Percentiles rank a stretch among this genome's conserved stretches.
These are phyloP conservation scores for Platycnemis pennipes DNA, from an alignment of 2,888 invertebrate species.

Conservation along the genomic window DNA sequence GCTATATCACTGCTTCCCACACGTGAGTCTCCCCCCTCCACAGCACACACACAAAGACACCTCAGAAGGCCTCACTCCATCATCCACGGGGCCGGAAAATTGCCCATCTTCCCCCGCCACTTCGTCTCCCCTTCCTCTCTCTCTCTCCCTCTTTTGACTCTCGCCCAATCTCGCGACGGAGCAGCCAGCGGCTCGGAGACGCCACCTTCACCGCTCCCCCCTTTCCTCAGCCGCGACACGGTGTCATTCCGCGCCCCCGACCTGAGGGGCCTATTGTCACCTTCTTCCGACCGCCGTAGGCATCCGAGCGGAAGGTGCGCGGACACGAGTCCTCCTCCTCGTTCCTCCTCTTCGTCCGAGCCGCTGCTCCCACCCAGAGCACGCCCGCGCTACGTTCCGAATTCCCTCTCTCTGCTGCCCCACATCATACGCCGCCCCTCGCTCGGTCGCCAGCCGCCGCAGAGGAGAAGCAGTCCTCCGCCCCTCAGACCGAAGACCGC, in stretches of 20 bases:
- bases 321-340: background rate
- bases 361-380: background rate
- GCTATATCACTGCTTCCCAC: background rate
- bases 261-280: background rate
- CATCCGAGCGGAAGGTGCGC: background rate
- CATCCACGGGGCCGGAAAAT: slow-evolving; percentile 19
- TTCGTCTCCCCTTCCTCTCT: background rate
- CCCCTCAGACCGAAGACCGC: background rate
- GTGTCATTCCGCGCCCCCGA: background rate
- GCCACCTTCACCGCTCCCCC: background rate
- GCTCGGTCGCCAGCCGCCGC: background rate
- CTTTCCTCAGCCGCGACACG: background rate
- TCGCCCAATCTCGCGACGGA: background rate
- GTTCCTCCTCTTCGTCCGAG: background rate
- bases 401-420: background rate
- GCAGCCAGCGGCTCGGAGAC: background rate
- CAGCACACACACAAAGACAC: background rate
- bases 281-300: slow-evolving; percentile 2
- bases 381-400: background rate
- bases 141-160: background rate
- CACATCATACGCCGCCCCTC: background rate
- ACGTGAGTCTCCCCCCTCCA: background rate
- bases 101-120: background rate
- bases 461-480: background rate
- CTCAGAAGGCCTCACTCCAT: background rate